Evolutionary conservation across 2,888 invertebrate species (phyloP), one percentile per base, ranked within the genome.

Genomic region (Lepidonotus clava): DNA sequence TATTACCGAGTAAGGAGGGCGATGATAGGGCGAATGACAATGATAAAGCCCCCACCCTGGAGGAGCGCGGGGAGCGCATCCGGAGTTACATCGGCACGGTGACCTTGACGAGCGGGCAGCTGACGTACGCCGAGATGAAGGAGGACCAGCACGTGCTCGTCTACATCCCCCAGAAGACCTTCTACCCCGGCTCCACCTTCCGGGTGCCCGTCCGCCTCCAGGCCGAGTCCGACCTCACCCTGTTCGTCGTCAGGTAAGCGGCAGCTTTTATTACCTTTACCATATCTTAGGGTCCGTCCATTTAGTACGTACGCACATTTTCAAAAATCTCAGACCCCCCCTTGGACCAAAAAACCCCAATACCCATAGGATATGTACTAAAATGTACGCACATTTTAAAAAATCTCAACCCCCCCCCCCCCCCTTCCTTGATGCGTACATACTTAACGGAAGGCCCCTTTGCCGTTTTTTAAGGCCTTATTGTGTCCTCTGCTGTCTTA

Each of bases 171-270:
- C 97, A 98, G 92, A 97, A 97, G 84, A 97, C 98, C 0, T 95
- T 98, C 24, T 98, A 97, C 94, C 98, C 98, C 1, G 96, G 97
- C 92, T 97, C 98, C 46, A 96, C 97, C 92, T 95, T 98, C 91
- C 97, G 98, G 94, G 96, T 98, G 36, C 98, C 98, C 0, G 98
- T 98, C 41, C 97, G 98, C 92, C 95, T 98, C 87, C 93, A 94
- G 86, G 93, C 94, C 11, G 93, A 93, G 85, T 93, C 94, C 1
- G 92, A 92, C 87, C 91, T 94, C 89, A 96, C 97, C 87, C 96
- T 96, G 67, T 97, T 98, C 92, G 96, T 97, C 88, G 96, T 98
- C 91, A 97, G 97, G 98, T 98, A 94, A 95, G 96, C 90, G 71
- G n/a, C n/a, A n/a, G n/a, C n/a, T n/a, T n/a, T n/a, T n/a, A n/a